Percentiles rank a stretch among this genome's conserved stretches.
Conservation (phyloP, 1,140 invertebrate species). For the Hylaeus anthracinus region DNA sequence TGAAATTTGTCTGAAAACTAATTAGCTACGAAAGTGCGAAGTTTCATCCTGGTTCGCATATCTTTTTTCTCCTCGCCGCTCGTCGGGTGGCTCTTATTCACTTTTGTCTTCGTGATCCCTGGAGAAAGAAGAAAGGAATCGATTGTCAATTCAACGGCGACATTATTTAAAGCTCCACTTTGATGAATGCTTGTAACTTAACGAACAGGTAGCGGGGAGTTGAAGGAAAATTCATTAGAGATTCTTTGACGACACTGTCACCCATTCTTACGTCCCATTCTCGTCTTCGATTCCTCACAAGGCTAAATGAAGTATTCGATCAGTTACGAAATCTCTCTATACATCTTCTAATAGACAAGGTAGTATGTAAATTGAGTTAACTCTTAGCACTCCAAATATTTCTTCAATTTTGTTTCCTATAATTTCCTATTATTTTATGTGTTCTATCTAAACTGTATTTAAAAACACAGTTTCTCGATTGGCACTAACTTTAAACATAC, state of each 20-base stretch:
- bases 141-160: constrained; percentile 31
- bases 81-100: not conserved
- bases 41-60: not conserved
- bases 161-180: constrained; percentile 29
- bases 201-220: not conserved
- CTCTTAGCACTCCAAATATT: too few species aligned
- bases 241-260: constrained; percentile 17
- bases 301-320: constrained; percentile 13
- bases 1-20: constrained; percentile 33
- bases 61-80: not conserved
- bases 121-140: constrained; percentile 12
- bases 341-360: not conserved
- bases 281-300: not conserved
- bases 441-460: too few species aligned
- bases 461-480: too few species aligned
- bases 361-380: too few species aligned
- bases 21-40: constrained; percentile 1
- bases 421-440: too few species aligned
- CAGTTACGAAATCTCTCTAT: constrained; percentile 3
- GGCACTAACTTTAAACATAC: too few species aligned
- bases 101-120: constrained; percentile 9
- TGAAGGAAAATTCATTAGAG: constrained; percentile 35
- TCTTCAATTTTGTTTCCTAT: too few species aligned
- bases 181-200: constrained; percentile 11
- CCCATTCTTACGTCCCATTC: not conserved